Conservation (phyloP, 2,888 invertebrate species). For the Phyto melanocephala region DNA sequence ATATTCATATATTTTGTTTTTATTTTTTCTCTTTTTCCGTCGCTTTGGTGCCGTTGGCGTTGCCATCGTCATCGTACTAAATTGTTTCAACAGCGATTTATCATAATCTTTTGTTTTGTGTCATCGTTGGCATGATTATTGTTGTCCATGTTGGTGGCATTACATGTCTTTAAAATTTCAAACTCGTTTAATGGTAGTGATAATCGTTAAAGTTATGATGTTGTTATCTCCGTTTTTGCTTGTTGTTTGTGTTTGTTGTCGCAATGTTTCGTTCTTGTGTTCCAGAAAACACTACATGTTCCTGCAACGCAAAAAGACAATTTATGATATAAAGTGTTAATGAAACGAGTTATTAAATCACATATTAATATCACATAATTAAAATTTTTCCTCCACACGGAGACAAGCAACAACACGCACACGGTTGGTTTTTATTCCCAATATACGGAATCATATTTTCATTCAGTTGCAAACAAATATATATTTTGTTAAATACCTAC, state of each 20-base stretch:
- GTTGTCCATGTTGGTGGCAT: conserved; percentile 62
- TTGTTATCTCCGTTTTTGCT: neutral
- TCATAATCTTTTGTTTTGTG: conserved; percentile 73
- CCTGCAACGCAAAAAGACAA: conserved; percentile 13
- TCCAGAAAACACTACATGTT: conserved; percentile 6
- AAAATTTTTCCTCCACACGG: neutral
- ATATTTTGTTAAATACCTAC: no score
- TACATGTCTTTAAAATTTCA: conserved; percentile 49
- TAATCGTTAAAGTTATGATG: conserved; percentile 18
- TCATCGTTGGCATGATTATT: conserved; percentile 66
- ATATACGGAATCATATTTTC: no score
- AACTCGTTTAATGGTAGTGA: conserved; percentile 54
- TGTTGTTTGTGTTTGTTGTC: conserved; percentile 9
- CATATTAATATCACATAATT: conserved; percentile 45
- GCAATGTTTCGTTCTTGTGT: conserved; percentile 44
- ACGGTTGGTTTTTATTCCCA: no score
- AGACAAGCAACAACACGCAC: no score
- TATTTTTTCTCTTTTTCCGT: no score
- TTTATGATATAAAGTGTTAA: conserved; percentile 74
- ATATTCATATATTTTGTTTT: no score
- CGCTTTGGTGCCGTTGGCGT: no score
- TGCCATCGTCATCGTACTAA: conserved; percentile 68
- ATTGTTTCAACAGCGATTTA: conserved; percentile 78
- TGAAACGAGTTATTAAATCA: conserved; percentile 73
- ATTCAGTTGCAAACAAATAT: no score